Evolutionary conservation across 2,113 vertebrate genomes (phyloP).

Genomic region (Trichomycterus rosablanca): DNA sequence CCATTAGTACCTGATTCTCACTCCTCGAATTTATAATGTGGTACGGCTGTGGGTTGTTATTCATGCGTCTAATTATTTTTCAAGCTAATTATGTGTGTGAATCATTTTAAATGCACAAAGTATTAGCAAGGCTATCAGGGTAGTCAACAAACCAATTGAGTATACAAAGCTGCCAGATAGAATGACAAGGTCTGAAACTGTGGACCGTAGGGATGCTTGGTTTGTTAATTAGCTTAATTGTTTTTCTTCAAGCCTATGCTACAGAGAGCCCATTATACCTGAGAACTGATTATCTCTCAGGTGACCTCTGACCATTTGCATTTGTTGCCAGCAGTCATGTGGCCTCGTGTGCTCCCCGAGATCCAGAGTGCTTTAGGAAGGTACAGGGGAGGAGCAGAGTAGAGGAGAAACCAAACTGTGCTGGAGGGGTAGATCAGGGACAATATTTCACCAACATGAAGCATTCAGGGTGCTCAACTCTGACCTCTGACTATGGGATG

Average conservation of each 20-base stretch:
- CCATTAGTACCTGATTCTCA: slow-evolving; percentile 55
- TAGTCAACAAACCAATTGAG: slow-evolving; percentile 60
- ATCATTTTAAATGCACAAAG: slow-evolving; percentile 60
- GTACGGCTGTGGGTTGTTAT: slow-evolving; percentile 60
- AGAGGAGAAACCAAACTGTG: slow-evolving; percentile 13
- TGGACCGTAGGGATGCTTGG: slow-evolving; percentile 4
- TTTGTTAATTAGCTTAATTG: slow-evolving; percentile 36
- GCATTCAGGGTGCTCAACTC: too few relatives aligned
- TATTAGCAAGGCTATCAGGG: slow-evolving; percentile 64
- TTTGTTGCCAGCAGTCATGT: slow-evolving; percentile 21
- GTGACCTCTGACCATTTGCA: slow-evolving; percentile 26
- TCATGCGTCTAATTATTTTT: slow-evolving; percentile 65
- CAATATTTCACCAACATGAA: too few relatives aligned
- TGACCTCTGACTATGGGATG: too few relatives aligned
- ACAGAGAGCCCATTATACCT: slow-evolving; percentile 34
- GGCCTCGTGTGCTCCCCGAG: slow-evolving; percentile 1
- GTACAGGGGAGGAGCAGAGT: slow-evolving; percentile 3
- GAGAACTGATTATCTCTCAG: not conserved
- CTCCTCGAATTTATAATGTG: slow-evolving; percentile 63
- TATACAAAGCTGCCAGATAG: slow-evolving; percentile 62
- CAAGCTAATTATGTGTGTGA: slow-evolving; percentile 64
- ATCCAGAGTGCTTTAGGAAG: slow-evolving; percentile 7
- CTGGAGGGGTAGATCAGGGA: slow-evolving; percentile 18
- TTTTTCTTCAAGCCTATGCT: slow-evolving; percentile 11
- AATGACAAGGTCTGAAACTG: slow-evolving; percentile 50